Base-by-base conservation (phyloP, 1,140 invertebrate species). In the Eupristina koningsbergeri region DNA sequence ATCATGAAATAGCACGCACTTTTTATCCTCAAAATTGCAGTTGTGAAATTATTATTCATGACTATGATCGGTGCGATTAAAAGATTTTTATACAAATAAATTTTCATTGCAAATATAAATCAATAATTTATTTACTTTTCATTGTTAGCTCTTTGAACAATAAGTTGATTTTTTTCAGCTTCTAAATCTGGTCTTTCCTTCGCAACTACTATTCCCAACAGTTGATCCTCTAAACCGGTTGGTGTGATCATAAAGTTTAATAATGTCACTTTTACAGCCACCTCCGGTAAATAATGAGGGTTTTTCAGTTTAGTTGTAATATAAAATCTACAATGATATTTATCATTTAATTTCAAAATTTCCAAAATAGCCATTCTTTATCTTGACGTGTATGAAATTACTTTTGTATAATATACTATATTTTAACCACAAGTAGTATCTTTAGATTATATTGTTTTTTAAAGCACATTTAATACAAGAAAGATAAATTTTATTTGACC, bases 251-350 rank as follows among this genome's bases (percentile, higher is more conserved):
- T 96, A 88, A 99, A 99, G 92, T 99, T 98, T 19, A 99, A 91
- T 17, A 99, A 88, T 0, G 97, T 98, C 3, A 98, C 97, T 91
- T 98, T 98, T 0, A 98, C 97, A 0, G 97, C 95, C 7, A 97
- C 95, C 92, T 99, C 98, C 0, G 98, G 97, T 79, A 98, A 89
- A 89, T 98, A 98, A 91, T 98, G 98, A 0, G 98, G 98, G 93
- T 98, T 98, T 53, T 96, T 93, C 31, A 98, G 89, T 91, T 98
- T 98, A 0, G 98, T 98, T n/a, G 97, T 98, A 67, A 99, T 97
- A 89, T 98, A 99, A 87, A 99, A 95, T 89, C 96, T 97, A 93
- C 79, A 80, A 87, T 84, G 1, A 81, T 45, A 64, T 34, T 78
- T 17, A 77, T 77, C 11, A 45, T 29, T 29, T 47, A 47, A 47